phyloP scores from a whole-genome alignment of 2,797 vertebrate species.

The Percopsis omiscomaycus region DNA sequence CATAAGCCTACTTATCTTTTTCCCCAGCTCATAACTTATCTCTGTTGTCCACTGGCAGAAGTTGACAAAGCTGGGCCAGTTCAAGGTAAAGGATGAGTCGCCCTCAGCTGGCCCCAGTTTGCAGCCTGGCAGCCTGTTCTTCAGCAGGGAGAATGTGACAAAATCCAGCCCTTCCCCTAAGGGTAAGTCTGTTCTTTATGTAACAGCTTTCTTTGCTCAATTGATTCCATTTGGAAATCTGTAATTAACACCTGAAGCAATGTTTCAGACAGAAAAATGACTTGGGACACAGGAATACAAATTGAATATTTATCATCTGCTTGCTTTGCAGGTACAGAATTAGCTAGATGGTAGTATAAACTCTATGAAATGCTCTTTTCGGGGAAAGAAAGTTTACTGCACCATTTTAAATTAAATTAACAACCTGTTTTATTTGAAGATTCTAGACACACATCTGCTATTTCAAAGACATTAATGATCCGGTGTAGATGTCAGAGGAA shows the following conservation, averaged over 20 bases:
- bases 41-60: constrained; percentile 70
- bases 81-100: constrained; percentile 86
- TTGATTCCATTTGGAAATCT: constrained; percentile 5
- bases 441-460: neutral
- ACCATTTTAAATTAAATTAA: no score
- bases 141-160: constrained; percentile 75
- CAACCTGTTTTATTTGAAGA: constrained; percentile 15
- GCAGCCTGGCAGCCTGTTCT: constrained; percentile 87
- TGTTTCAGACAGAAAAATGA: no score
- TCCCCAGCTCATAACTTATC: neutral
- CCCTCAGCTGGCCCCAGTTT: constrained; percentile 66
- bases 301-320: no score
- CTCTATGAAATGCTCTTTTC: no score
- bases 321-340: no score
- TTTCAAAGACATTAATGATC: constrained; percentile 26
- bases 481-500: constrained; percentile 2
- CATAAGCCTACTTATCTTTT: constrained; percentile 2
- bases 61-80: constrained; percentile 88
- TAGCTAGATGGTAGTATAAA: no score
- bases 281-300: no score
- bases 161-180: constrained; percentile 68
- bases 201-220: neutral
- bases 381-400: no score
- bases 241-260: neutral
- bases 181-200: constrained; percentile 52